Conservation (phyloP, 2,888 invertebrate genomes). For the Xestia xanthographa region DNA sequence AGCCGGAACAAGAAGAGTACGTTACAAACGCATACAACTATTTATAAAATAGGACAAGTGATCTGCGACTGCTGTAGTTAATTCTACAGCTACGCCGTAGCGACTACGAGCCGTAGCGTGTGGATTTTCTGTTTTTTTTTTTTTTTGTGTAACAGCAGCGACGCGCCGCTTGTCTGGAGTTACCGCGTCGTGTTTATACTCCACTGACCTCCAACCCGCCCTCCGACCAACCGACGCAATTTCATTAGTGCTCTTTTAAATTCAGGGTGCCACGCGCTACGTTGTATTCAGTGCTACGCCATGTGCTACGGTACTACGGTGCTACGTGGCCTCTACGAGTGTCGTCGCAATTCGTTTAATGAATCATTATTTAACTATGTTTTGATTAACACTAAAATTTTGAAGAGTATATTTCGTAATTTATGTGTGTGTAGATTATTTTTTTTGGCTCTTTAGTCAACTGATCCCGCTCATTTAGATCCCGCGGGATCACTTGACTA, state of each 20-base stretch:
- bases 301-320: not conserved
- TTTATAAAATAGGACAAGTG: not conserved
- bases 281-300: slow-evolving; percentile 1
- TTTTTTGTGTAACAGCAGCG: not conserved
- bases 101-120: not conserved
- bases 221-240: not conserved
- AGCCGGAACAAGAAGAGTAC: not conserved
- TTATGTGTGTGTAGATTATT: not conserved
- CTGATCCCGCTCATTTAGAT: too few relatives aligned
- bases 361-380: not conserved
- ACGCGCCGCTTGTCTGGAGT: not conserved
- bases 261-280: slow-evolving; percentile 13
- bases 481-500: too few relatives aligned
- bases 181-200: slow-evolving; percentile 1
- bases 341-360: not conserved
- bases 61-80: not conserved
- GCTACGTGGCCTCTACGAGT: slow-evolving; percentile 7
- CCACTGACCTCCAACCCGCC: not conserved
- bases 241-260: slow-evolving; percentile 13
- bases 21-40: not conserved
- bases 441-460: too few relatives aligned
- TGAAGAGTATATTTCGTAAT: not conserved
- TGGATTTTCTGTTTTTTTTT: not conserved
- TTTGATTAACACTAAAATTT: not conserved
- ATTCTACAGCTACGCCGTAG: not conserved